Evolutionary conservation across 2,797 vertebrate species (phyloP), one percentile per base, ranked within the genome.

Genomic region (Smutsia gigantea): DNA sequence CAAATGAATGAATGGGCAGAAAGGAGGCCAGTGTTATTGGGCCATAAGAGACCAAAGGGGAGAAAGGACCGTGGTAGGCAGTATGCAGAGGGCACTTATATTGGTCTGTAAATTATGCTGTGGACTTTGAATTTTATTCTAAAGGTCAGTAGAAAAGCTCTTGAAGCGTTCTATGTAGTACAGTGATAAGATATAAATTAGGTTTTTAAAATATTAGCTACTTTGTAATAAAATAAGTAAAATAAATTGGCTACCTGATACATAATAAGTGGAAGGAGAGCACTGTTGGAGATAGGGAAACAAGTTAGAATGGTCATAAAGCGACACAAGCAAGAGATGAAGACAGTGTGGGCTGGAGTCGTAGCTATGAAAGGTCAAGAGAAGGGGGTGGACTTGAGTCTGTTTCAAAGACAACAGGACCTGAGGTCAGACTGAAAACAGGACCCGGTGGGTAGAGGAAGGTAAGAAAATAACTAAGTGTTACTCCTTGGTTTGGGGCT

Each of bases 191-290:
- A 51, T 46, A 84, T 77, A 93, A 89, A 93, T 92, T 94, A 90
- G 31, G 1, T 34, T 92, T 93, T 90, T 68, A 29, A 96, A 94
- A 88, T 94, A 87, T 79, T 94, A 74, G 25, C 25, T 92, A 69
- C 37, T 59, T 91, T 86, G 34, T 95, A 90, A 95, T 61, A 92
- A 95, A 85, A 77, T 91, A 93, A 81, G 75, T 79, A 87, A 74
- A 90, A 64, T 93, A 69, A 94, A 88, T 95, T 57, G 91, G 37
- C 14, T 72, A 27, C 57, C 66, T 69, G n/a, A 9, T 59, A 46
- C 7, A 21, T 29, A 71, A n/a, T 64, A 49, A 64, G 34, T 64
- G 2, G 31, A 71, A 74, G 27, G 13, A 85, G 15, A 88, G 4
- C 4, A 68, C 90, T 51, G 69, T 7, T 39, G 1, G 34, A 78